Evolutionary conservation across 1,140 invertebrate genomes (phyloP).

Genomic region (Cyclina sinensis): DNA sequence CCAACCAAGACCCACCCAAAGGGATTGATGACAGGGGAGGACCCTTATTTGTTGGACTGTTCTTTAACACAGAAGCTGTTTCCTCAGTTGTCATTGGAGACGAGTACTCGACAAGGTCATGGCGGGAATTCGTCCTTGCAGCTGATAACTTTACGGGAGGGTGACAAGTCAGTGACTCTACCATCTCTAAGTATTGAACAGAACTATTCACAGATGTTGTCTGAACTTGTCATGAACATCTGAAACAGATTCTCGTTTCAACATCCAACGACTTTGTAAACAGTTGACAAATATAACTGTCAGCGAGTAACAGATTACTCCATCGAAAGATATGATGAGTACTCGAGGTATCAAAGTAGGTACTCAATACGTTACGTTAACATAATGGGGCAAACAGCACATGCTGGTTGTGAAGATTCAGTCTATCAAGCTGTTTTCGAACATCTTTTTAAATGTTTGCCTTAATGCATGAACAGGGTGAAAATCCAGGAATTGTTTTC

Average conservation of each 20-base stretch:
- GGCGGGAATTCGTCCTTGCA: constrained; percentile 80
- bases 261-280: no score
- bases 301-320: neutral
- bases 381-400: no score
- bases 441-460: no score
- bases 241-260: constrained; percentile 41
- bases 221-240: constrained; percentile 87
- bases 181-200: constrained; percentile 87
- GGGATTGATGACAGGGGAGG: constrained; percentile 85
- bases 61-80: constrained; percentile 86
- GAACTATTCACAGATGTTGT: constrained; percentile 88
- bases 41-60: constrained; percentile 87
- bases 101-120: constrained; percentile 68
- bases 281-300: no score
- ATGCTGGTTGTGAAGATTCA: no score
- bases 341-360: no score
- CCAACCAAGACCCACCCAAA: constrained; percentile 76
- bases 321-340: no score
- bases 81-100: constrained; percentile 85
- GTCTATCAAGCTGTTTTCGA: no score
- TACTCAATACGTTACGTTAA: no score
- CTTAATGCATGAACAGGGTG: no score
- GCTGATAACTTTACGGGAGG: constrained; percentile 86
- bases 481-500: no score
- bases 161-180: constrained; percentile 86